Evolutionary conservation across 2,797 vertebrate genomes (phyloP), one percentile per base, ranked within the genome.

Genomic region (Liparis tanakae): DNA sequence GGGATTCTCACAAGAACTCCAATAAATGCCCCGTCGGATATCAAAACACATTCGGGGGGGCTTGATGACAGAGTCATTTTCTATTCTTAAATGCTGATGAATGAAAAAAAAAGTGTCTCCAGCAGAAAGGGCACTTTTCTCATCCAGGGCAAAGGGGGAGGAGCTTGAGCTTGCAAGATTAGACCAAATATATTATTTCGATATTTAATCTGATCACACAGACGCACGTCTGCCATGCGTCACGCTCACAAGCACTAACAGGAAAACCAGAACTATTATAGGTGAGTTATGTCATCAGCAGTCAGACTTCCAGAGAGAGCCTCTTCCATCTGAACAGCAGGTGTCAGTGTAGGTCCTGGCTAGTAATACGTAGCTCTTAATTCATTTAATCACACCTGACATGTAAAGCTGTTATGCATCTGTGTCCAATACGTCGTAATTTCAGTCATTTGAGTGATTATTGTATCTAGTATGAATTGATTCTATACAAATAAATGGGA

Each of bases 281-380:
- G 20, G 44, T n/a, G 20, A 60, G 39, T 53, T 66, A 13, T 41
- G 14, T 44, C 34, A 18, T 13, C 60, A 18, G 17, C 60, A 57
- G 18, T 58, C 4, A 67, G 34, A 3, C 22, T 67, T 67, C 44
- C 2, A 43, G 46, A 14, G 14, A 56, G n/a, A 2, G 8, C 9
- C 4, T 37, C 15, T 33, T 70, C 0, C 15, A 43, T 59, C 14
- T 79, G 18, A 75, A 91, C 94, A 94, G 87, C 72, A 94, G 93
- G 84, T 92, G 94, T 88, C 93, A 91, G 85, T 90, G 62, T 87
- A 74, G 85, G 15, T 78, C 57, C 63, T 63, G 4, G 25, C 25
- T 30, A 30, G 25, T 30, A 5, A 33, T 44, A 56, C 37, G 62
- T 9, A 4, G 2, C 20, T 43, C 13, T 14, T 5, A 12, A 48